Evolutionary conservation across 1,140 invertebrate species (phyloP).

Genomic region (Diachasmimorpha longicaudata): DNA sequence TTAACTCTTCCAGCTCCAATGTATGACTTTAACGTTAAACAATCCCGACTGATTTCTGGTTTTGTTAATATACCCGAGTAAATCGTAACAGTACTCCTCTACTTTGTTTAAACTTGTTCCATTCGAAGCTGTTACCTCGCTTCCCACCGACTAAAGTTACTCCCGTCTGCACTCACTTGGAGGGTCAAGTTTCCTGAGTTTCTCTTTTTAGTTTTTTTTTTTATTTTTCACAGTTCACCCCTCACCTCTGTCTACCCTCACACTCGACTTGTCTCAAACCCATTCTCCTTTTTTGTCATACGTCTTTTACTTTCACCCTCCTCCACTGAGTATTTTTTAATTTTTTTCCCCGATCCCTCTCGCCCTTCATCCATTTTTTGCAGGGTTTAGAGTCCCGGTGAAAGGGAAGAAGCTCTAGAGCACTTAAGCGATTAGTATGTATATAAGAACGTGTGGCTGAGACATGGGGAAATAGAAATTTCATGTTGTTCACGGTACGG

Average conservation of each 20-base stretch:
- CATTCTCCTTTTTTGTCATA: background rate
- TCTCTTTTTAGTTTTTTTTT: background rate
- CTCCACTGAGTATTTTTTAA: background rate
- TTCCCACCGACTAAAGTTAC: constrained; percentile 6
- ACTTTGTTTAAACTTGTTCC: constrained; percentile 6
- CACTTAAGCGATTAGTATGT: constrained; percentile 27
- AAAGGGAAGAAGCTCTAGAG: constrained; percentile 19
- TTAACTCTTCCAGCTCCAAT: background rate
- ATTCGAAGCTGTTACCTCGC: background rate
- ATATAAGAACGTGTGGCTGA: background rate
- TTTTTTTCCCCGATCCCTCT: background rate
- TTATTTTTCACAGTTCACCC: background rate
- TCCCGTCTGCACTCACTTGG: constrained; percentile 17
- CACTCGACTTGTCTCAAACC: background rate
- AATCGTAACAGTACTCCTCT: background rate
- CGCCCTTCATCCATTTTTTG: background rate
- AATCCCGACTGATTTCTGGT: background rate
- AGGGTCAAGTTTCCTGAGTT: background rate
- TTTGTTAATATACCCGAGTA: background rate
- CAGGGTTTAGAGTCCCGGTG: background rate
- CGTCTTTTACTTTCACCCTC: constrained; percentile 1
- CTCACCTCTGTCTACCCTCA: background rate
- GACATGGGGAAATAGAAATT: background rate
- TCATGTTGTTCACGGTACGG: background rate
- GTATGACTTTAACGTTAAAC: background rate